Percentiles rank a stretch among this genome's conserved stretches.
phyloP scores from a whole-genome alignment of 2,888 invertebrate genomes.

The Athetis lepigone region DNA sequence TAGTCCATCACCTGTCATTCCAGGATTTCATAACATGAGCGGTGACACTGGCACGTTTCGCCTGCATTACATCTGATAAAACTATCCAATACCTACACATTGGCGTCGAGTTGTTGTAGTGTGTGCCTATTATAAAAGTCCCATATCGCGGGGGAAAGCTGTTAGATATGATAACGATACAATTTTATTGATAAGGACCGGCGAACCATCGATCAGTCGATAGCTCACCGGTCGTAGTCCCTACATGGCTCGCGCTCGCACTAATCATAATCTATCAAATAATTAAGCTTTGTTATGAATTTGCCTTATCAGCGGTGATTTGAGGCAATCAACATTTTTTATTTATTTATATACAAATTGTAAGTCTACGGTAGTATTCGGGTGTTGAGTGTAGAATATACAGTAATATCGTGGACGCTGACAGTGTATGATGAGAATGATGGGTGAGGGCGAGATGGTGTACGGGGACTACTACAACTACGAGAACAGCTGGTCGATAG shows the following conservation, averaged over 20 bases:
- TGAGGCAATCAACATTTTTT: slow-evolving; percentile 63
- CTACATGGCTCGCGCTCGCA: slow-evolving; percentile 64
- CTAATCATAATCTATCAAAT: slow-evolving; percentile 65
- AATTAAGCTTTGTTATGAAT: slow-evolving; percentile 64
- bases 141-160: slow-evolving; percentile 88
- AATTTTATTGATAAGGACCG: slow-evolving; percentile 88
- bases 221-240: slow-evolving; percentile 80
- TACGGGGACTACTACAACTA: slow-evolving; percentile 90
- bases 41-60: slow-evolving; percentile 72
- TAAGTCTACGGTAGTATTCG: slow-evolving; percentile 39
- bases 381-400: slow-evolving; percentile 54
- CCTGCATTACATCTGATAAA: slow-evolving; percentile 82
- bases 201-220: slow-evolving; percentile 88
- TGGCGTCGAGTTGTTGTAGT: slow-evolving; percentile 73
- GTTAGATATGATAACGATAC: slow-evolving; percentile 89
- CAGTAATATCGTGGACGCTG: slow-evolving; percentile 40
- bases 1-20: slow-evolving; percentile 76
- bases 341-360: slow-evolving; percentile 51
- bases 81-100: slow-evolving; percentile 77
- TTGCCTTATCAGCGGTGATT: slow-evolving; percentile 71
- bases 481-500: slow-evolving; percentile 93
- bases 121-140: slow-evolving; percentile 84
- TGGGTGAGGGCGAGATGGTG: slow-evolving; percentile 89
- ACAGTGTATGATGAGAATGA: slow-evolving; percentile 89
- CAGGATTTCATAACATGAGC: slow-evolving; percentile 74